Conservation (phyloP, 2,888 invertebrate species). For the Drosophila meridiana region DNA sequence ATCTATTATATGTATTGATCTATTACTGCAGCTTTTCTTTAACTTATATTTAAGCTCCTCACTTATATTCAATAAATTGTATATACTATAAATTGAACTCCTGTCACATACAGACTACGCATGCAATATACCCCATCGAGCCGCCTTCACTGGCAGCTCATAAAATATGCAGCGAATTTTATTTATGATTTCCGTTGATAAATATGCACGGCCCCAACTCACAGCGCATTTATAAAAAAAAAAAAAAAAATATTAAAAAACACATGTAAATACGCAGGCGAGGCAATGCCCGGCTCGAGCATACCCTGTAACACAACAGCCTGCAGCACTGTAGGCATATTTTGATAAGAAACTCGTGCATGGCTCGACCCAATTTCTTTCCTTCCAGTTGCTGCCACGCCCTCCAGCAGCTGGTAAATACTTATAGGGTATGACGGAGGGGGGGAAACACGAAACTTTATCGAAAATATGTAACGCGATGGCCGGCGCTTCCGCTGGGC, state of each 20-base stretch:
- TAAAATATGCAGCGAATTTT: conserved; percentile 71
- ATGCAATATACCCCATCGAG: conserved; percentile 30
- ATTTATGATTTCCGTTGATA: conserved; percentile 82
- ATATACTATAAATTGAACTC: not conserved
- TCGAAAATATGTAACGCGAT: conserved; percentile 61
- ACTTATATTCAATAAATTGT: too few relatives aligned
- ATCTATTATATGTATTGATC: not conserved
- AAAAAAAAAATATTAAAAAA: conserved; percentile 9
- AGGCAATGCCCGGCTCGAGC: not conserved
- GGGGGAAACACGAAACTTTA: conserved; percentile 47
- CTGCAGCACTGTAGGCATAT: not conserved
- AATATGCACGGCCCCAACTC: conserved; percentile 51
- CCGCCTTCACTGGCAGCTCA: conserved; percentile 23
- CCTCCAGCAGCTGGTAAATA: not conserved
- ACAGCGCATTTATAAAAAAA: conserved; percentile 43
- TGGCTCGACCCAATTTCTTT: not conserved
- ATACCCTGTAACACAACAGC: conserved; percentile 3
- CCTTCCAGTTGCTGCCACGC: not conserved
- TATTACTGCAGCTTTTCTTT: not conserved
- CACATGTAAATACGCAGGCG: not conserved
- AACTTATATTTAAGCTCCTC: not conserved
- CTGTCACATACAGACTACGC: not conserved
- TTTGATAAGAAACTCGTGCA: not conserved
- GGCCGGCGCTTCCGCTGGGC: conserved; percentile 25
- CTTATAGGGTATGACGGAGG: conserved; percentile 9